phyloP scores from a whole-genome alignment of 2,113 vertebrate genomes.

The Alouatta palliata region DNA sequence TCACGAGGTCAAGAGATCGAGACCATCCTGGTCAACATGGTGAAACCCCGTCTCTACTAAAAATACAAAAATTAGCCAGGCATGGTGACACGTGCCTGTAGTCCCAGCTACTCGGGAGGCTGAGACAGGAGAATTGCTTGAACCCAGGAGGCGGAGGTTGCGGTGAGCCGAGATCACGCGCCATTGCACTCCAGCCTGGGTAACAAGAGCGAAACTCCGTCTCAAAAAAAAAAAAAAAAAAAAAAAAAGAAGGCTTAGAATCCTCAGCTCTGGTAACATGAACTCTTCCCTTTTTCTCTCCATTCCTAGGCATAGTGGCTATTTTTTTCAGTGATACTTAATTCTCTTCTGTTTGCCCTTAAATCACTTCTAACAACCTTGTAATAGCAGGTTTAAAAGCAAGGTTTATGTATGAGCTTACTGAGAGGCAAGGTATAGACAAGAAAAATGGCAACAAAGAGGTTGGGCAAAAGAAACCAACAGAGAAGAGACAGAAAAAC shows the following conservation, averaged over 20 bases:
- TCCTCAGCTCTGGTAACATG: neutral
- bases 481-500: neutral
- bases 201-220: too few relatives aligned
- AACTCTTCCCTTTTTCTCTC: neutral
- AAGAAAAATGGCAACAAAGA: neutral
- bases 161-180: too few relatives aligned
- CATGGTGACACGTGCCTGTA: too few relatives aligned
- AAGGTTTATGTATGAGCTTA: neutral
- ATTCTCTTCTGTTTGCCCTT: neutral
- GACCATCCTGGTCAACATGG: too few relatives aligned
- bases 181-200: too few relatives aligned
- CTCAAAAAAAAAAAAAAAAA: too few relatives aligned
- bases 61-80: too few relatives aligned
- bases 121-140: too few relatives aligned
- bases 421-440: neutral
- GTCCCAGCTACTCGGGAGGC: too few relatives aligned
- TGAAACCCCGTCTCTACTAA: too few relatives aligned
- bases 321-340: neutral
- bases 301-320: neutral
- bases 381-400: neutral
- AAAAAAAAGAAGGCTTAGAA: neutral
- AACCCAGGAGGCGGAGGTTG: too few relatives aligned
- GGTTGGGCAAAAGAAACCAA: neutral
- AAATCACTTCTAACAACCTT: neutral
- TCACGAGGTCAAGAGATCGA: too few relatives aligned